Evolutionary conservation across 2,113 vertebrate species (phyloP), one percentile per base, ranked within the genome.

Genomic region (Laterallus jamaicensis): DNA sequence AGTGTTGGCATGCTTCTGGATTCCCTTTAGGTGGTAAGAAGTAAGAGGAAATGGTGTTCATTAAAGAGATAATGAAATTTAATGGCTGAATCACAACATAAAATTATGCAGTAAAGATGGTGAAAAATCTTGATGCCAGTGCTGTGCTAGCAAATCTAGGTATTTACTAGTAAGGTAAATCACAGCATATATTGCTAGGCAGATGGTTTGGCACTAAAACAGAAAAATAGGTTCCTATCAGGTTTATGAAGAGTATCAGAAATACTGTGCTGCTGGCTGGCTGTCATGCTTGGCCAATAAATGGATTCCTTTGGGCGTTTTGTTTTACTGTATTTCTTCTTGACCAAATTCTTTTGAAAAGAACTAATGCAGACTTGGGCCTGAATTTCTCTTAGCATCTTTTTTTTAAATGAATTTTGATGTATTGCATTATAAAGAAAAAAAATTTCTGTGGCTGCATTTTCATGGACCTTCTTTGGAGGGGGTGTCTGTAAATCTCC

Each of bases 51-150:
- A 64, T 59, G 13, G 42, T 91, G 50, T 74, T 93, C 37, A 67
- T 93, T 78, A 84, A 90, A 82, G 56, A 91, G 60, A 39, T 62
- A 93, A 42, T 87, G 67, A 93, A 92, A 85, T 63, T 75, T 82
- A 79, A 68, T 85, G 58, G 32, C 20, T 75, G 62, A 93, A 81
- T 70, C 62, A 28, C 54, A 67, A 39, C 50, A 69, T 88, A 77
- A 93, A 87, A 60, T 63, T 67, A 49, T 42, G 5, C 2, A 3
- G 39, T 55, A 58, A 71, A 86, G 80, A 20, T 25, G n/a, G 58
- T 84, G 78, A 75, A 90, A 85, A 78, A 56, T 66, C 42, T 74
- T 47, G 7, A 56, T 78, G 62, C 32, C 14, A 28, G 0, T 60
- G 12, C 29, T 60, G 29, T 1, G 1, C 39, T 92, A 1, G 0